phyloP scores from a whole-genome alignment of 53 echinoderm and acorn worm genomes.

The Apostichopus leukothele region DNA sequence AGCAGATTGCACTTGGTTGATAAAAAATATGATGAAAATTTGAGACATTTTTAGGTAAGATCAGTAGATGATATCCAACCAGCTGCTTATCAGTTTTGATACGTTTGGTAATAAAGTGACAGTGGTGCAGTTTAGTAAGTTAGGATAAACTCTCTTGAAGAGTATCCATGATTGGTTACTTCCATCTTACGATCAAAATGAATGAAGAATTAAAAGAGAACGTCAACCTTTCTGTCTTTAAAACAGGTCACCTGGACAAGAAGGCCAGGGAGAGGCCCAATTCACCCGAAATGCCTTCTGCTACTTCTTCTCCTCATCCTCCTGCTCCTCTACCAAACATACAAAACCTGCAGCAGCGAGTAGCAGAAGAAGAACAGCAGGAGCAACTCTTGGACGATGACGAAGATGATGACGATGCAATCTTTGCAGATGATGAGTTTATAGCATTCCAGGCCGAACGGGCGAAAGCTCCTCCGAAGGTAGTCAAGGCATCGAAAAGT shows the following conservation, averaged over 20 bases:
- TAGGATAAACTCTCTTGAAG: too few species aligned
- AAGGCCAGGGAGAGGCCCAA: slow-evolving; percentile 69
- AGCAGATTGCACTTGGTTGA: too few species aligned
- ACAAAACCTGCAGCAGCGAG: slow-evolving; percentile 17
- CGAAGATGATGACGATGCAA: slow-evolving; percentile 55
- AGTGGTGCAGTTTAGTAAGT: too few species aligned
- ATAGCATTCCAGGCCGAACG: slow-evolving; percentile 68
- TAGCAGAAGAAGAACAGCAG: slow-evolving; percentile 34
- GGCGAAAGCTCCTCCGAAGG: background rate
- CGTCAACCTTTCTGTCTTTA: background rate
- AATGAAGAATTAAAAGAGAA: too few species aligned
- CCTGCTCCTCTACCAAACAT: slow-evolving; percentile 36
- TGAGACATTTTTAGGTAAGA: too few species aligned
- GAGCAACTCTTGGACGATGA: slow-evolving; percentile 60
- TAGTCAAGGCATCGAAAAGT: slow-evolving; percentile 28
- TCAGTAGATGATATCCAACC: too few species aligned
- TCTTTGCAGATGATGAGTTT: slow-evolving; percentile 72
- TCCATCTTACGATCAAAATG: too few species aligned
- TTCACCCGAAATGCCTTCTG: slow-evolving; percentile 30
- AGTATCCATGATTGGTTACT: too few species aligned
- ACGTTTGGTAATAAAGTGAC: too few species aligned
- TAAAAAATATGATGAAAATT: too few species aligned
- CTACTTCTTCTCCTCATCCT: background rate
- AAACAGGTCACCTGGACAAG: slow-evolving; percentile 74
- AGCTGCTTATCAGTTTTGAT: too few species aligned